These are phyloP conservation scores for Peromyscus polionotus DNA, from an alignment of 2,113 vertebrate genomes.

Conservation along the genomic window DNA sequence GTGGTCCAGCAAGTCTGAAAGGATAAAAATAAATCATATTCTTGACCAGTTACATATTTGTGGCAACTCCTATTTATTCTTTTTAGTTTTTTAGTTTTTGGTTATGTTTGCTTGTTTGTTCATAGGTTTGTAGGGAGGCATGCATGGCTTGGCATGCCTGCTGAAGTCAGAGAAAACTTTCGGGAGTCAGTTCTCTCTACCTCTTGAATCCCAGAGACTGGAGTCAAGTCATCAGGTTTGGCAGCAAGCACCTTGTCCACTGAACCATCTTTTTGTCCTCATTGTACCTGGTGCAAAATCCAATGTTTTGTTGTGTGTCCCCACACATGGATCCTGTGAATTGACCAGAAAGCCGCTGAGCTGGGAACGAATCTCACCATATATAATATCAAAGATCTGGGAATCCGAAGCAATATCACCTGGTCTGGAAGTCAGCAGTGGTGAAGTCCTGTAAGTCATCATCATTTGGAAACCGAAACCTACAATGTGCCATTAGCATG, in stretches of 20 bases:
- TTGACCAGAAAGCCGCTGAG: not conserved
- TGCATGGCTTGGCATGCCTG: not conserved
- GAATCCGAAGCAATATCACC: not conserved
- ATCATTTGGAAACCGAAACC: not conserved
- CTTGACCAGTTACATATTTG: not conserved
- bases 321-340: not conserved
- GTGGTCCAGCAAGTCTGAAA: not conserved
- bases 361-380: too few relatives aligned
- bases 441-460: not conserved
- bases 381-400: not conserved
- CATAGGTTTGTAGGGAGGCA: too few relatives aligned
- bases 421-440: not conserved
- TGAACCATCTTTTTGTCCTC: not conserved
- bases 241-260: too few relatives aligned
- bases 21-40: not conserved
- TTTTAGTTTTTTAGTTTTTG: not conserved
- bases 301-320: not conserved
- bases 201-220: not conserved
- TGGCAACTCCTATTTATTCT: constrained; percentile 18
- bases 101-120: not conserved
- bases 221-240: not conserved
- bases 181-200: not conserved
- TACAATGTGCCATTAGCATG: not conserved
- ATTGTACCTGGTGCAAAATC: not conserved
- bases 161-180: not conserved